phyloP scores from a whole-genome alignment of 2,888 invertebrate genomes.

The Trachelus iudaicus region DNA sequence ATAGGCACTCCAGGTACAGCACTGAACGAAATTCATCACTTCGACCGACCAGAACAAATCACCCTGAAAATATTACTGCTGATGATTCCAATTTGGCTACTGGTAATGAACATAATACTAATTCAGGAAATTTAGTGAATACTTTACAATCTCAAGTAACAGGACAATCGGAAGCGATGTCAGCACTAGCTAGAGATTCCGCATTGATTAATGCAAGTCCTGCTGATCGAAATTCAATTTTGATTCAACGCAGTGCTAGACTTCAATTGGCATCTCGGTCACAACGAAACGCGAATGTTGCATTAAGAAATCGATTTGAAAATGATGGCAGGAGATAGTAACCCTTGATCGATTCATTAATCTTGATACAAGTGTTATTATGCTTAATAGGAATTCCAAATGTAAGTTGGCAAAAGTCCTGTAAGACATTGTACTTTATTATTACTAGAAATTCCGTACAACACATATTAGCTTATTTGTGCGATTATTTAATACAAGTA shows the following conservation, averaged over 20 bases:
- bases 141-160: neutral
- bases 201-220: neutral
- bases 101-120: neutral
- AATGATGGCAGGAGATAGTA: slow-evolving; percentile 13
- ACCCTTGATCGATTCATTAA: neutral
- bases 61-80: neutral
- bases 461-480: neutral
- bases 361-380: neutral
- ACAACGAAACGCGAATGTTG: slow-evolving; percentile 14
- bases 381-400: neutral
- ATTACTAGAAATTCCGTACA: neutral
- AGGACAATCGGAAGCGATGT: neutral
- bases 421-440: neutral
- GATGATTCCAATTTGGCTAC: neutral
- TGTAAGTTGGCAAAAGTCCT: neutral
- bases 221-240: neutral
- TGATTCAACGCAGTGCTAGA: slow-evolving; percentile 9
- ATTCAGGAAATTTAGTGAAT: neutral
- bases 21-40: neutral
- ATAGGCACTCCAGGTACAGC: neutral
- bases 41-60: neutral
- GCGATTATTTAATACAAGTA: neutral
- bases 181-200: slow-evolving; percentile 11
- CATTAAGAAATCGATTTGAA: slow-evolving; percentile 13
- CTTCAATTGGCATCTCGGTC: slow-evolving; percentile 16